A percentile compares a stretch with the other conserved stretches of the same genome.
Conservation (phyloP, 2,888 invertebrate genomes). For the Nomada ruficornis region DNA sequence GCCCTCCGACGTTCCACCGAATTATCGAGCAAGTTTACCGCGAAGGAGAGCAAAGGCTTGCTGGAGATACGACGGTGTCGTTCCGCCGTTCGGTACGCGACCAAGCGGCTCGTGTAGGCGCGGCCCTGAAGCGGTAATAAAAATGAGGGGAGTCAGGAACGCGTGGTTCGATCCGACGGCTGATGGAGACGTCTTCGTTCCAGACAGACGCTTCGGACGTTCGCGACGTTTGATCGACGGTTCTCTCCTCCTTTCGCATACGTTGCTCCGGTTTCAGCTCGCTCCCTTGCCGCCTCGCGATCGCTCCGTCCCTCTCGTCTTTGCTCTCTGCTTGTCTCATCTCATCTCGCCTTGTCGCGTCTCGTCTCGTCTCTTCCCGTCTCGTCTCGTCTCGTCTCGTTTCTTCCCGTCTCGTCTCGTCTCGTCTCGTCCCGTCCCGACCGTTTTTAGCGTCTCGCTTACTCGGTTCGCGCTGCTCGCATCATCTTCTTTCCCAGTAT, state of each 20-base stretch:
- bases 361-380: slow-evolving; percentile 17
- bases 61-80: neutral
- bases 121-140: slow-evolving; percentile 73
- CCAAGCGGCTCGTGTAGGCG: slow-evolving; percentile 43
- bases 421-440: slow-evolving; percentile 19
- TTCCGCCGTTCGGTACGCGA: slow-evolving; percentile 6
- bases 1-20: slow-evolving; percentile 5
- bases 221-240: slow-evolving; percentile 79
- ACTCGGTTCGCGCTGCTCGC: slow-evolving; percentile 21
- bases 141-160: slow-evolving; percentile 72
- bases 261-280: slow-evolving; percentile 59
- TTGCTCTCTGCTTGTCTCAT: slow-evolving; percentile 1
- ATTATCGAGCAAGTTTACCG: neutral
- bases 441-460: slow-evolving; percentile 33
- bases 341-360: slow-evolving; percentile 13
- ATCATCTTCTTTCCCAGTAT: slow-evolving; percentile 14
- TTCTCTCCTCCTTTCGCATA: slow-evolving; percentile 69
- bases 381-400: slow-evolving; percentile 10
- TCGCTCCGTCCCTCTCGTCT: slow-evolving; percentile 26
- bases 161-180: slow-evolving; percentile 74
- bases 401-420: slow-evolving; percentile 16
- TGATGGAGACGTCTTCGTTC: slow-evolving; percentile 80
- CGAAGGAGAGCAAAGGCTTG: neutral
- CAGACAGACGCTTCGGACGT: slow-evolving; percentile 74
- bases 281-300: slow-evolving; percentile 31